phyloP scores from a whole-genome alignment of 2,888 invertebrate genomes.

The Eilema caniola region DNA sequence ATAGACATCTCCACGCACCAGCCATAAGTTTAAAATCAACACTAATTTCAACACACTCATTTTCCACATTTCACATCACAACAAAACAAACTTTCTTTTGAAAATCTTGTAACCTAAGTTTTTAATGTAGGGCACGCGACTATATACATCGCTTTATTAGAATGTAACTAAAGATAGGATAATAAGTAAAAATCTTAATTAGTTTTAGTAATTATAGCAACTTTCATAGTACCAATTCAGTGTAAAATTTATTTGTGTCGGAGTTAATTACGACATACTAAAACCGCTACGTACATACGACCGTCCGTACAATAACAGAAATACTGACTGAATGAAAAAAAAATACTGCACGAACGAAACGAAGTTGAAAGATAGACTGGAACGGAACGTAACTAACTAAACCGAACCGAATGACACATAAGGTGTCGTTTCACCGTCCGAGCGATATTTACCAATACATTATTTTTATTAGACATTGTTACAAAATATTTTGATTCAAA shows the following conservation, averaged over 20 bases:
- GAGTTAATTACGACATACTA: constrained; percentile 34
- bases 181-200: constrained; percentile 8
- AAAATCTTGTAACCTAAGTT: constrained; percentile 59
- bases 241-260: constrained; percentile 27
- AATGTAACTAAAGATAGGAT: constrained; percentile 23
- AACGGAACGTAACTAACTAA: too few species aligned
- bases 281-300: constrained; percentile 14
- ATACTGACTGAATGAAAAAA: constrained; percentile 39
- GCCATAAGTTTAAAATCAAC: constrained; percentile 65
- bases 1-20: constrained; percentile 66
- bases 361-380: neutral
- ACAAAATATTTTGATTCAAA: too few species aligned
- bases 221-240: constrained; percentile 10
- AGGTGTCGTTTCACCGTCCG: neutral
- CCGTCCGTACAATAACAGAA: constrained; percentile 20
- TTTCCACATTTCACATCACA: constrained; percentile 63
- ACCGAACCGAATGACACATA: neutral
- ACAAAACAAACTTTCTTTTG: constrained; percentile 74
- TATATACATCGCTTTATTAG: constrained; percentile 26
- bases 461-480: too few species aligned
- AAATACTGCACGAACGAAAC: neutral
- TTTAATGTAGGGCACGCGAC: constrained; percentile 72
- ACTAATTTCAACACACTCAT: constrained; percentile 67
- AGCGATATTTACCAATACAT: neutral
- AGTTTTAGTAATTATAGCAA: constrained; percentile 42